Base-by-base conservation (phyloP, 2,888 invertebrate species). In the Chydorus sphaericus region DNA sequence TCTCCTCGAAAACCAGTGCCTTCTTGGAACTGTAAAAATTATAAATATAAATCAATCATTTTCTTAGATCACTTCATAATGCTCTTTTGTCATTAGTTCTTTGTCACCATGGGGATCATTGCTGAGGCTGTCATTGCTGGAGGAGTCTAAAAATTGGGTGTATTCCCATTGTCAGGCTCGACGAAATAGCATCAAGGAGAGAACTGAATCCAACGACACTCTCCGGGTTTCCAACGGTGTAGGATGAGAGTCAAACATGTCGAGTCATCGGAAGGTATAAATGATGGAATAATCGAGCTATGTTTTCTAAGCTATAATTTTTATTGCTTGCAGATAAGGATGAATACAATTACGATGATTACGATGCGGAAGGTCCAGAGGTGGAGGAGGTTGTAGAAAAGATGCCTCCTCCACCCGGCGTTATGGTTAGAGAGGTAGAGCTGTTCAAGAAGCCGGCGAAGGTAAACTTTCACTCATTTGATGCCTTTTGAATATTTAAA, bases 381-480 rank as follows among this genome's bases (percentile, higher is more conserved):
- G 23, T 18, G 18, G 48, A 48, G n/a, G 44, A 44, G 26, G 54
- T 33, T 48, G 33, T 37, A 8, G 54, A 57, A 16, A 59, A 55
- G 51, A 51, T 51, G 11, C 33, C 23, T 18, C 71, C 92, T 54
- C 92, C 94, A 10, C 84, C 87, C 5, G 90, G 91, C 14, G 92
- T 94, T 18, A 86, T 85, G 6, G 85, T 85, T 62, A 83, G 82
- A 63, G 94, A 94, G 68, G 79, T 90, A 38, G 86, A 88, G 61
- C 69, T 91, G 56, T 94, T 91, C 69, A 82, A 82, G 63, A 80
- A 82, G 63, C 85, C 84, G 0, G 74, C 77, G 62, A 71, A 71
- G 54, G 70, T 73, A 48, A 30, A 50, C 11, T 30, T 44, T 44
- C n/a, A 11, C 10, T 44, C 20, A 44, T n/a, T 1, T 16, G 16